Evolutionary conservation across 2,113 vertebrate species (phyloP).

Genomic region (Struthio camelus): DNA sequence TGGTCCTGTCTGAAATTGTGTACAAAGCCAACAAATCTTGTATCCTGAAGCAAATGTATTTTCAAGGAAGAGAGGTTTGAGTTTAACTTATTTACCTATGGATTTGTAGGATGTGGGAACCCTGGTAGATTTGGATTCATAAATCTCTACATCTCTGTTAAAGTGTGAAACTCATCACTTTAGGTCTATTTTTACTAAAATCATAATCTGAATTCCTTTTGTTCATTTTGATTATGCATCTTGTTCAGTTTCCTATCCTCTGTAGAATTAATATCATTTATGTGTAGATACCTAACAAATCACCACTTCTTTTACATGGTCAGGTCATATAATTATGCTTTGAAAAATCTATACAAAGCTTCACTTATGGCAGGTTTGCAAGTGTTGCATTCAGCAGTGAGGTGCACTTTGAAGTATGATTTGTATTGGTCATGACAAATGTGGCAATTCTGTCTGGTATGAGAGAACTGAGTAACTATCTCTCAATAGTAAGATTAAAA

Average conservation of each 20-base stretch:
- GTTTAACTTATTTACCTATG: neutral
- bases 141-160: neutral
- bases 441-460: neutral
- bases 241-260: conserved; percentile 38
- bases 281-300: conserved; percentile 31
- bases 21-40: neutral
- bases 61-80: neutral
- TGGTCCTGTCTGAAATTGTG: neutral
- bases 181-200: conserved; percentile 55
- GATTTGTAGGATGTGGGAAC: conserved; percentile 19
- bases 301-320: neutral
- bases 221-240: conserved; percentile 32
- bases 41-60: neutral
- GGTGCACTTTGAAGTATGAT: neutral
- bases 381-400: neutral
- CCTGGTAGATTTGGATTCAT: conserved; percentile 15
- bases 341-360: neutral
- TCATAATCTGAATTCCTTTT: conserved; percentile 4
- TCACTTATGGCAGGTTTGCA: neutral
- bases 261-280: conserved; percentile 59
- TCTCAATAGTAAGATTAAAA: neutral
- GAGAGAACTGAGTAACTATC: neutral
- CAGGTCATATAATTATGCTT: conserved; percentile 20
- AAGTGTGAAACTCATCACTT: neutral
- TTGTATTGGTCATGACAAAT: neutral